Evolutionary conservation across 2,888 invertebrate species (phyloP), one percentile per base, ranked within the genome.

Genomic region (Temnothorax rugatulus): DNA sequence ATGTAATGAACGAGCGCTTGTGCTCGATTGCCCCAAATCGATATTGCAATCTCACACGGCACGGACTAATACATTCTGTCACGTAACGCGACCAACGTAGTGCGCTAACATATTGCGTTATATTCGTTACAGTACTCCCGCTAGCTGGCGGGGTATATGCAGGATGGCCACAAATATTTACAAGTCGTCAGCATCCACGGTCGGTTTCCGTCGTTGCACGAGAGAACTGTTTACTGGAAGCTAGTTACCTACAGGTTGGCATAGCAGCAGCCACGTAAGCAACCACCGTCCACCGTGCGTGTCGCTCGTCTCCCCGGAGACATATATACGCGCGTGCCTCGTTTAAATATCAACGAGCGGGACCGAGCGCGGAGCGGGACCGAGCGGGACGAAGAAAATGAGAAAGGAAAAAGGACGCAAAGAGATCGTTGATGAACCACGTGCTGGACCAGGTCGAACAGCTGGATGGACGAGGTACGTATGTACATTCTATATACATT

Each of bases 101-200:
- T 18, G 18, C 73, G 59, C 59, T 47, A 18, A 18, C 47, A 25
- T 34, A 13, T 44, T 59, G 47, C 54, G 21, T 81, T 81, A 59
- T 38, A 47, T 59, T 79, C 47, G 59, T 47, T 73, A 71, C 34
- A 9, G 18, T 44, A 13, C 47, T 47, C 47, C 15, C 63, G 52
- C 21, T 41, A 5, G 18, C 5, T 15, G 74, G 18, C n/a, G 21
- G 21, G 34, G 21, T 59, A 38, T 47, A n/a, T 57, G 61, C 75
- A 29, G n/a, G 21, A 75, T 21, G 52, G 64, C 13, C 52, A 59
- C 73, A 79, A 82, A 82, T 68, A 79, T 82, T 83, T 68, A 83
- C 83, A 83, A 83, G 68, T 79, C 66, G 82, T 79, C 64, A 66
- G 68, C 34, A 66, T 38, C 66, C 54, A 77, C 81, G 79, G 68